These are phyloP conservation scores for Tachystola acroxantha DNA, from an alignment of 2,888 invertebrate species.

Conservation along the genomic window DNA sequence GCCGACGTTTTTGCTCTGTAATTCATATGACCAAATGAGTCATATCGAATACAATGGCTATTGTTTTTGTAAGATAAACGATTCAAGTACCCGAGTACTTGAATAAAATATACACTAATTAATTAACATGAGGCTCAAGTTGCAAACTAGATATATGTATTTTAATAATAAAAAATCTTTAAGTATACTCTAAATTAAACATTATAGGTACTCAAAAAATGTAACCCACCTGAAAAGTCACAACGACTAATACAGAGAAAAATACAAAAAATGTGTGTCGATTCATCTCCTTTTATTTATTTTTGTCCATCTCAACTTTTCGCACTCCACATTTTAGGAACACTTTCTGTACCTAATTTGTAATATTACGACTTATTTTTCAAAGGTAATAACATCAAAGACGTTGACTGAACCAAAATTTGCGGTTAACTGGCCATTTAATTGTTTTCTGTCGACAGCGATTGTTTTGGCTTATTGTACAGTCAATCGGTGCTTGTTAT, in stretches of 20 bases:
- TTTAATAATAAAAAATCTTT: too few species aligned
- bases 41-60: too few species aligned
- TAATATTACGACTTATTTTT: background rate
- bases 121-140: too few species aligned
- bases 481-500: background rate
- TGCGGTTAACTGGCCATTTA: background rate
- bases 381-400: background rate
- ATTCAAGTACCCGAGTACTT: too few species aligned
- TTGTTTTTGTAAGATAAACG: too few species aligned
- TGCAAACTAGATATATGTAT: too few species aligned
- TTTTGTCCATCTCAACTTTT: slow-evolving; percentile 9
- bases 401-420: slow-evolving; percentile 2
- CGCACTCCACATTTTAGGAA: slow-evolving; percentile 5
- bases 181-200: too few species aligned
- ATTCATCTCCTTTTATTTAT: slow-evolving; percentile 42
- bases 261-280: slow-evolving; percentile 45
- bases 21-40: too few species aligned
- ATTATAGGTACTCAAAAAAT: too few species aligned
- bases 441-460: slow-evolving; percentile 1
- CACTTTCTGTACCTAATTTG: background rate
- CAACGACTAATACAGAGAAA: slow-evolving; percentile 39
- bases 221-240: slow-evolving; percentile 53
- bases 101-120: too few species aligned
- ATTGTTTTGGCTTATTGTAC: background rate
- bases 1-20: too few species aligned